phyloP scores from a whole-genome alignment of 2,888 invertebrate genomes.

The Mylabris sibirica region DNA sequence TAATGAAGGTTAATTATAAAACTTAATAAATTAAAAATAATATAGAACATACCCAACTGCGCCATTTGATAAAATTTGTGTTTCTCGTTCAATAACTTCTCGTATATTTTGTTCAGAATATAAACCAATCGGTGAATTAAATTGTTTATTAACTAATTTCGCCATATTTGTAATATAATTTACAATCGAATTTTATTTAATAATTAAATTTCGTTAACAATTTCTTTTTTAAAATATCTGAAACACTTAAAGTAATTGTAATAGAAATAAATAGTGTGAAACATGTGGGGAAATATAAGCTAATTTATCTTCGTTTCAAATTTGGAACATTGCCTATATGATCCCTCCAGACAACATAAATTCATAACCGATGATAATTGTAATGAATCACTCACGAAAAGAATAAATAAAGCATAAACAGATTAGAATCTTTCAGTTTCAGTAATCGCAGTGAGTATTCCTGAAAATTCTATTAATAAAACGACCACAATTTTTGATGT shows the following conservation, averaged over 20 bases:
- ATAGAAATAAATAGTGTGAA: conserved; percentile 10
- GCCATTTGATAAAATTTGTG: conserved; percentile 79
- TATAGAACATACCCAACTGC: conserved; percentile 74
- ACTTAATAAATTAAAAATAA: neutral
- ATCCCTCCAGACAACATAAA: conserved; percentile 5
- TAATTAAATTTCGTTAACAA: neutral
- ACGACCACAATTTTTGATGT: too few relatives aligned
- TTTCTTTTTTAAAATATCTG: neutral
- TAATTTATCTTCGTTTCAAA: conserved; percentile 1
- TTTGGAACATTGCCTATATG: neutral
- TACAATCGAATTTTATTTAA: conserved; percentile 15
- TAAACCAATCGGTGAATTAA: conserved; percentile 86
- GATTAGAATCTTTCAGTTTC: neutral
- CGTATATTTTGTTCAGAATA: conserved; percentile 83
- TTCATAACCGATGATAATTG: neutral
- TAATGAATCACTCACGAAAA: neutral
- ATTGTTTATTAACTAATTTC: conserved; percentile 84
- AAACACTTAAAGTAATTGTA: conserved; percentile 23
- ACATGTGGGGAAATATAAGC: neutral
- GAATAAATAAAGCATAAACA: neutral
- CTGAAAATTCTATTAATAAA: too few relatives aligned
- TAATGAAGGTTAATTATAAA: too few relatives aligned
- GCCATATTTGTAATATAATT: conserved; percentile 74
- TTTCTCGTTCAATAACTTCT: conserved; percentile 80
- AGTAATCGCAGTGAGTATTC: too few relatives aligned